Conservation (phyloP, 2,888 invertebrate species). For the Metellina segmentata region DNA sequence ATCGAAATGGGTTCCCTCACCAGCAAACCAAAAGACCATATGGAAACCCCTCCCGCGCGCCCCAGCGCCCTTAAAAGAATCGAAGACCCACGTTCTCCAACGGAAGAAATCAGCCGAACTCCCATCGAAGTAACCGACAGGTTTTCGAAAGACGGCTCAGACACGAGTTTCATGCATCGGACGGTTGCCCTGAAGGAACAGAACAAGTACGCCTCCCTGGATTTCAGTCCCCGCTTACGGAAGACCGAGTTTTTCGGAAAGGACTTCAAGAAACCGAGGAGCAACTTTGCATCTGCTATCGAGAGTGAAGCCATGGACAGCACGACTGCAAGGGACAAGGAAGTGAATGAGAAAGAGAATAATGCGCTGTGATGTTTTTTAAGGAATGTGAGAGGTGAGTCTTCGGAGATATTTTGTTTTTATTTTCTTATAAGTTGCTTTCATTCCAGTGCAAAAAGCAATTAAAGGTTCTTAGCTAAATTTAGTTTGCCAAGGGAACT, state of each 20-base stretch:
- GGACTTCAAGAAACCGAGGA: constrained; percentile 45
- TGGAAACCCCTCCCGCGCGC: constrained; percentile 12
- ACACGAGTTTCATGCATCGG: neutral
- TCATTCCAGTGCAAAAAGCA: too few relatives aligned
- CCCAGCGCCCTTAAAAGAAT: constrained; percentile 51
- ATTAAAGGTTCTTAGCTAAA: too few relatives aligned
- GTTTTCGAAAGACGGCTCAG: neutral
- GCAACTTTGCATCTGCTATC: constrained; percentile 38
- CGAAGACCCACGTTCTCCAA: constrained; percentile 71
- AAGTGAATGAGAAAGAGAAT: constrained; percentile 48
- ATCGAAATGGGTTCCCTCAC: constrained; percentile 55
- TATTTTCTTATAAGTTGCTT: too few relatives aligned
- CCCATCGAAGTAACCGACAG: constrained; percentile 69
- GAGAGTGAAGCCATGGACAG: constrained; percentile 37
- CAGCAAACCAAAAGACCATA: constrained; percentile 30
- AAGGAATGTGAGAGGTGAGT: too few relatives aligned
- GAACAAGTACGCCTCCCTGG: constrained; percentile 18
- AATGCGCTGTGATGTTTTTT: neutral
- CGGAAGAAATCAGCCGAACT: constrained; percentile 73
- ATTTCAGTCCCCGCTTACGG: constrained; percentile 37
- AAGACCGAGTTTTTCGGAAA: constrained; percentile 24
- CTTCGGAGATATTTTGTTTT: too few relatives aligned
- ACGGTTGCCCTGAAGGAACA: constrained; percentile 44
- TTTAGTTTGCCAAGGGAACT: too few relatives aligned
- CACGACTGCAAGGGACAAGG: constrained; percentile 40